Conservation (phyloP, 2,113 vertebrate genomes). For the Gavialis gangeticus region DNA sequence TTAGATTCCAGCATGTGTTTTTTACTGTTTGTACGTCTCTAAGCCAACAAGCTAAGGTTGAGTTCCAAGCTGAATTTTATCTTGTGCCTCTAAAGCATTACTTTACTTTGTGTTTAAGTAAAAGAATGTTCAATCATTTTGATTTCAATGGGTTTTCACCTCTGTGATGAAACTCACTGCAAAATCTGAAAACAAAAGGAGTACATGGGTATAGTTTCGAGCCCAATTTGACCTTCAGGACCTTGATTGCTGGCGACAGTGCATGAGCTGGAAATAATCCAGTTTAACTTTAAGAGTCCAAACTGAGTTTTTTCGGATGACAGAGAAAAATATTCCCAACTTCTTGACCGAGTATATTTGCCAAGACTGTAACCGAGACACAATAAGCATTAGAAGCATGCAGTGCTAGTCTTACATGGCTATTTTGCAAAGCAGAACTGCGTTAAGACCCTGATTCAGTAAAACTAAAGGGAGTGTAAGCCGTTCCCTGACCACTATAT, state of each 20-base stretch:
- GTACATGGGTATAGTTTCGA: not conserved
- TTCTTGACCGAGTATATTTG: not conserved
- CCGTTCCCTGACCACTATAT: not conserved
- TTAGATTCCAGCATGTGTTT: not conserved
- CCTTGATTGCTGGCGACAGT: not conserved
- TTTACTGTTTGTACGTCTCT: not conserved
- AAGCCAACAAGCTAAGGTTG: not conserved
- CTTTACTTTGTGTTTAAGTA: not conserved
- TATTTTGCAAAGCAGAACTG: not conserved
- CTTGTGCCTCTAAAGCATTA: not conserved
- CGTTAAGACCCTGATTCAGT: not conserved
- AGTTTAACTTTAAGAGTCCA: not conserved
- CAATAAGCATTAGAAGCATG: not conserved
- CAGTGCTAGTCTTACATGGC: not conserved
- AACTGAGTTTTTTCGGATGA: not conserved
- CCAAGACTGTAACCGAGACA: not conserved
- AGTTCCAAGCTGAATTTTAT: not conserved
- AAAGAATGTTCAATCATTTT: no score
- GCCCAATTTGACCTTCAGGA: not conserved
- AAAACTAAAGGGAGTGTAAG: not conserved
- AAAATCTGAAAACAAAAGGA: not conserved
- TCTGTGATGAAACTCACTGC: not conserved
- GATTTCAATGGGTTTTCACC: no score
- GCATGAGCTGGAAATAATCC: not conserved
- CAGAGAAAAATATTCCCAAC: not conserved